These are phyloP conservation scores for Sesia apiformis DNA, from an alignment of 2,888 invertebrate species.

Conservation along the genomic window DNA sequence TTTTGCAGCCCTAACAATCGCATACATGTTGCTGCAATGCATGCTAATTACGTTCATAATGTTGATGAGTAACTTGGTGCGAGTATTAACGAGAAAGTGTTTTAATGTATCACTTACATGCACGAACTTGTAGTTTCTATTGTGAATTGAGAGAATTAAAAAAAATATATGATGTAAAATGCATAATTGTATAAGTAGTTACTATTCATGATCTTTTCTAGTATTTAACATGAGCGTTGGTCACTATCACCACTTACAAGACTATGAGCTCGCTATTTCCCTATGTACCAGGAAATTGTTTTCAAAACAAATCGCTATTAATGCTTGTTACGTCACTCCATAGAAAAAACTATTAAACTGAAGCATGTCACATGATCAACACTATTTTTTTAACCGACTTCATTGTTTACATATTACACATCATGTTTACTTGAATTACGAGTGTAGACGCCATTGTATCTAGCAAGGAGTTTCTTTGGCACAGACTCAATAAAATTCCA, in stretches of 20 bases:
- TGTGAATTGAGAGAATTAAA: not conserved
- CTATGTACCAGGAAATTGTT: conserved; percentile 31
- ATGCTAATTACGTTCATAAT: conserved; percentile 41
- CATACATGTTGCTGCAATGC: conserved; percentile 21
- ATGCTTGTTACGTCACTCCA: not conserved
- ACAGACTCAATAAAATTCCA: no score
- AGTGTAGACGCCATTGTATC: no score
- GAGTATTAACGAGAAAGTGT: conserved; percentile 34
- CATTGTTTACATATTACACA: no score
- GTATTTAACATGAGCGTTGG: conserved; percentile 11
- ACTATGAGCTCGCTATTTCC: conserved; percentile 18
- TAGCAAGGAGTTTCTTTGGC: no score
- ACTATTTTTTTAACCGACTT: no score
- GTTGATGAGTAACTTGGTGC: conserved; percentile 37
- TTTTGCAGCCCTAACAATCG: conserved; percentile 51
- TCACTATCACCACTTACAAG: conserved; percentile 18
- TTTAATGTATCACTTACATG: not conserved
- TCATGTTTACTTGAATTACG: no score
- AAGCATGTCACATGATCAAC: no score
- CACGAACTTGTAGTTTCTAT: not conserved
- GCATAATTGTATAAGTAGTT: not conserved
- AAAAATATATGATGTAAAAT: not conserved
- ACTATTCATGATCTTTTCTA: not conserved
- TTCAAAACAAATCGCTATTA: conserved; percentile 28
- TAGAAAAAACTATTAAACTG: no score